Base-by-base conservation (phyloP, 2,888 invertebrate genomes). In the Lumbricus terrestris region DNA sequence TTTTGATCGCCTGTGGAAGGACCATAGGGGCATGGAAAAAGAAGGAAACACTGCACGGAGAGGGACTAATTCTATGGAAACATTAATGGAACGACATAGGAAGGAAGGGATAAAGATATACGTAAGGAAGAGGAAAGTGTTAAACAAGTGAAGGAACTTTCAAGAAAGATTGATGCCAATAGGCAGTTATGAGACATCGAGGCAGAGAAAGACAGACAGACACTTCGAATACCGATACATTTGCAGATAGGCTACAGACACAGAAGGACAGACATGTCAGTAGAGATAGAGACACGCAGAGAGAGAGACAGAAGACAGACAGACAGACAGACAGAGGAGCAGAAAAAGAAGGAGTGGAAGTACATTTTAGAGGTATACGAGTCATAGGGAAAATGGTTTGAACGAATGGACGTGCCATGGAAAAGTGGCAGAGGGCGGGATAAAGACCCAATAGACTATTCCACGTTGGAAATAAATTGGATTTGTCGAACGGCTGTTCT, bases 401-500 rank as follows among this genome's bases (percentile, higher is more conserved):
- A 69, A 69, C 29, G 13, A n/a, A n/a, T n/a, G n/a, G n/a, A n/a
- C n/a, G n/a, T n/a, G 29, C 1, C 29, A 5, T 1, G 69, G 29
- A 69, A 69, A 69, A 69, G 69, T 69, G n/a, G 69, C n/a, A 69
- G 69, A 69, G 69, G 69, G 69, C 29, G 69, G 69, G 69, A n/a
- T 29, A n/a, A 69, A 69, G 69, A 69, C 69, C 69, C n/a, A n/a
- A n/a, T n/a, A n/a, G 13, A 69, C 69, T 11, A n/a, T 11, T 13
- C 69, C 69, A 69, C 29, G 85, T 85, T 85, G 85, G 85, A 85
- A 85, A 85, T 85, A 85, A 85, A 85, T 85, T 85, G 85, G 85
- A 85, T 85, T 85, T 85, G 29, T 8, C 85, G 85, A 85, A 85
- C 34, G 85, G 37, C 85, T 85, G 85, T 85, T 85, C 35, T 8